phyloP scores from a whole-genome alignment of 1,140 invertebrate genomes.

The Bombus confusus region DNA sequence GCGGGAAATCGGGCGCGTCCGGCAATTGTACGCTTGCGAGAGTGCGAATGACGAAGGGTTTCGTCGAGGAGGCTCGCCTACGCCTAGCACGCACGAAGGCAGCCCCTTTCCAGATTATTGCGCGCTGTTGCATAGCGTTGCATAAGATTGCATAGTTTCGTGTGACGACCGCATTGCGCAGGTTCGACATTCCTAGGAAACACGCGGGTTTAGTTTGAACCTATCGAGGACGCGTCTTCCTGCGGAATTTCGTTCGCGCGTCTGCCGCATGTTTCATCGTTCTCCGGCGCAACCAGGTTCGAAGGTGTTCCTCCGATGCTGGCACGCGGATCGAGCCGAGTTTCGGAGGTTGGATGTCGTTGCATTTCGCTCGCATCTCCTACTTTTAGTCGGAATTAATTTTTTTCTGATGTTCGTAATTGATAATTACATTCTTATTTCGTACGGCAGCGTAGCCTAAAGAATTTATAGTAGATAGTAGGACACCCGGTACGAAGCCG shows the following conservation, averaged over 20 bases:
- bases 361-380: too few relatives aligned
- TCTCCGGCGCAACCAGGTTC: too few relatives aligned
- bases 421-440: too few relatives aligned
- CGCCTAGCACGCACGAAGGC: background rate
- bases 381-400: too few relatives aligned
- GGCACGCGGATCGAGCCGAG: background rate
- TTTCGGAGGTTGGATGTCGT: too few relatives aligned
- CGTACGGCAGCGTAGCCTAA: too few relatives aligned
- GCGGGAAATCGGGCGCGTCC: too few relatives aligned
- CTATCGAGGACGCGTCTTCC: background rate
- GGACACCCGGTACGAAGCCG: background rate
- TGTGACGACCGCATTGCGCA: background rate
- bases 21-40: too few relatives aligned
- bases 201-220: background rate
- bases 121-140: slow-evolving; percentile 57
- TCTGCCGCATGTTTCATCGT: background rate
- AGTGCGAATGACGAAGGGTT: too few relatives aligned
- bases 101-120: slow-evolving; percentile 38
- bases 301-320: background rate
- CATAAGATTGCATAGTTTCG: slow-evolving; percentile 53
- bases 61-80: too few relatives aligned
- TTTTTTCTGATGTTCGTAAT: too few relatives aligned
- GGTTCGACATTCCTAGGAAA: background rate
- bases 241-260: background rate
- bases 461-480: background rate